phyloP scores from a whole-genome alignment of 2,113 vertebrate genomes.

The Clarias gariepinus region DNA sequence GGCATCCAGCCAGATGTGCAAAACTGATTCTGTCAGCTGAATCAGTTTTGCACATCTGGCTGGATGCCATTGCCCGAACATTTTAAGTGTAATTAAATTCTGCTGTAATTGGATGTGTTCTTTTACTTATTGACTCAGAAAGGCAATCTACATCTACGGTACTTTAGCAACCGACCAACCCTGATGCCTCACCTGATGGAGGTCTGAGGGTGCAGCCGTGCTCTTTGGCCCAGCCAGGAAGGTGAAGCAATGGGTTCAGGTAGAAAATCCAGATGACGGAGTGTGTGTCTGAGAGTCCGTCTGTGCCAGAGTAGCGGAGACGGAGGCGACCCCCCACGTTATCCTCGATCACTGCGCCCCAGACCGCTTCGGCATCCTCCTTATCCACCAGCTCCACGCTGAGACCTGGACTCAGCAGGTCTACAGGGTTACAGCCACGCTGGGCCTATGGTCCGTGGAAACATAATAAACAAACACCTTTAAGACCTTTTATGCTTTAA shows the following conservation, averaged over 20 bases:
- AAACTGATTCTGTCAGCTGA: neutral
- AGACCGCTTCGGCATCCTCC: conserved; percentile 75
- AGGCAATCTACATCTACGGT: no score
- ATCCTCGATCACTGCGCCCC: conserved; percentile 87
- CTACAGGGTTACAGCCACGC: conserved; percentile 88
- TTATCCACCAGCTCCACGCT: conserved; percentile 86
- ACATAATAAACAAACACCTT: conserved; percentile 49
- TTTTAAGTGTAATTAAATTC: neutral
- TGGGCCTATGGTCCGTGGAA: conserved; percentile 77
- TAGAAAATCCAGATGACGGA: conserved; percentile 90
- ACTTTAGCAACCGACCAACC: neutral
- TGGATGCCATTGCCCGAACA: neutral
- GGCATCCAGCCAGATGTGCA: neutral
- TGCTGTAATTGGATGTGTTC: neutral
- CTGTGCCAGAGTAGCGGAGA: conserved; percentile 83
- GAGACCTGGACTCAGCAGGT: conserved; percentile 86
- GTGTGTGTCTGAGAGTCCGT: conserved; percentile 74
- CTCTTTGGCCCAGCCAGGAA: conserved; percentile 89
- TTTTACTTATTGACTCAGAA: neutral
- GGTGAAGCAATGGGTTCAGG: conserved; percentile 89
- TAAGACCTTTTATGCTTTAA: neutral
- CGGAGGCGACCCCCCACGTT: conserved; percentile 90
- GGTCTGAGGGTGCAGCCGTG: conserved; percentile 82
- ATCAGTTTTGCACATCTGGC: no score
- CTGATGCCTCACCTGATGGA: conserved; percentile 79